Evolutionary conservation across 2,113 vertebrate genomes (phyloP).

Genomic region (Dascyllus trimaculatus): DNA sequence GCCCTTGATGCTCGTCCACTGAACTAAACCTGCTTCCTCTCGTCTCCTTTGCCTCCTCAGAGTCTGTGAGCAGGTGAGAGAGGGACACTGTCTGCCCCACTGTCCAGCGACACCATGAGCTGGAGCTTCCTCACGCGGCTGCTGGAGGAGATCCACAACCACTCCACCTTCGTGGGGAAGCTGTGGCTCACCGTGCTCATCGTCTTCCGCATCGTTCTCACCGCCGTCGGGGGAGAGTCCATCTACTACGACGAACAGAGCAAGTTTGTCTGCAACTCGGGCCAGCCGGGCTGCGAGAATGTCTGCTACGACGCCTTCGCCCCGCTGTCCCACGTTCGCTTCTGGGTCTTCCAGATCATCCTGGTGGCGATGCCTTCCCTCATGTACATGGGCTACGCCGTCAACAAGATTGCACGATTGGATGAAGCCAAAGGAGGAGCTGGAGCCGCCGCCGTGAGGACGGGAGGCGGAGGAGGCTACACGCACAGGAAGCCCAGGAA

Average conservation of each 20-base stretch:
- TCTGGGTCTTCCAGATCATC: constrained; percentile 99
- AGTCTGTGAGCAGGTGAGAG: constrained; percentile 86
- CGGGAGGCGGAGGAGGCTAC: constrained; percentile 75
- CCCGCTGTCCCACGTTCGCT: constrained; percentile 95
- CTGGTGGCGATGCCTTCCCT: constrained; percentile 94
- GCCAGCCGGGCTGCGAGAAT: constrained; percentile 97
- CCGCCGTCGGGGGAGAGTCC: constrained; percentile 96
- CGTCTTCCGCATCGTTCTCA: constrained; percentile 97
- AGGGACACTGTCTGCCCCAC: constrained; percentile 87
- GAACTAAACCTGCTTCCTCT: not conserved
- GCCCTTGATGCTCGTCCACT: no score
- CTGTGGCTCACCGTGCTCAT: constrained; percentile 98
- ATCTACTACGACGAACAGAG: constrained; percentile 99
- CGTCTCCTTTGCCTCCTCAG: constrained; percentile 60
- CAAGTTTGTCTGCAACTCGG: constrained; percentile 99
- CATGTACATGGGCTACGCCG: constrained; percentile 95
- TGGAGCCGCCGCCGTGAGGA: constrained; percentile 63
- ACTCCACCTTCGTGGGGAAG: constrained; percentile 99
- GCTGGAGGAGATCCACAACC: constrained; percentile 99
- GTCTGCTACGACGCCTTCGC: constrained; percentile 98
- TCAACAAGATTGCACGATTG: constrained; percentile 94
- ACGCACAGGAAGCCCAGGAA: constrained; percentile 88
- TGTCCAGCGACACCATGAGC: constrained; percentile 93
- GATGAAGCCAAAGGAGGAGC: constrained; percentile 87
- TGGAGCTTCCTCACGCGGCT: constrained; percentile 99